Percentiles rank a stretch among this genome's conserved stretches.
Conservation (phyloP, 2,113 vertebrate genomes). For the Eublepharis macularius region DNA sequence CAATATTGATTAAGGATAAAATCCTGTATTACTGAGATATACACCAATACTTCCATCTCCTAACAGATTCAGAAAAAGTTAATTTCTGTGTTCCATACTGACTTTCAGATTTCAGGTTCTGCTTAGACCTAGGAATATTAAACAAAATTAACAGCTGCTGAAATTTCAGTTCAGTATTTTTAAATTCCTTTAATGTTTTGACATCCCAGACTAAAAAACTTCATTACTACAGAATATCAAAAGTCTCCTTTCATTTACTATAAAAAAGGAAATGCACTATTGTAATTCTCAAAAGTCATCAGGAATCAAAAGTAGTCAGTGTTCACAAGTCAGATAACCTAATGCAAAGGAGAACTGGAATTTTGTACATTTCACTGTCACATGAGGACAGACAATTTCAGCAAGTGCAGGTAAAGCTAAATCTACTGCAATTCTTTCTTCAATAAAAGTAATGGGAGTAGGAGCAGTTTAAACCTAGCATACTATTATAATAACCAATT, state of each 20-base stretch:
- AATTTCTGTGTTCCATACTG: slow-evolving; percentile 51
- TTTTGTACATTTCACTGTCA: not conserved
- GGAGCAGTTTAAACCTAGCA: too few relatives aligned
- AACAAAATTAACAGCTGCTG: slow-evolving; percentile 36
- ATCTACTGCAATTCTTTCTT: not conserved
- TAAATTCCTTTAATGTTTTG: not conserved
- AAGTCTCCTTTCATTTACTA: not conserved
- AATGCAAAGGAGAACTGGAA: not conserved
- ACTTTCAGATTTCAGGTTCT: slow-evolving; percentile 54
- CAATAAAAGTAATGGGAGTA: not conserved
- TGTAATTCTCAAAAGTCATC: not conserved
- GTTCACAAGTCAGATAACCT: not conserved
- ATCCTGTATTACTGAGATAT: slow-evolving; percentile 43
- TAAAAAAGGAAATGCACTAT: not conserved
- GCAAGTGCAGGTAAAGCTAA: not conserved
- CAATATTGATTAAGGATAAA: slow-evolving; percentile 50
- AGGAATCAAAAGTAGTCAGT: too few relatives aligned
- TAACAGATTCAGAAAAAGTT: slow-evolving; percentile 54
- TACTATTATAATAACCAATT: too few relatives aligned
- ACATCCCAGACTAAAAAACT: not conserved
- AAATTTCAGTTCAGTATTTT: slow-evolving; percentile 5
- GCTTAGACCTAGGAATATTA: not conserved
- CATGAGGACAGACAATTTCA: not conserved
- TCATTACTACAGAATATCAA: not conserved
- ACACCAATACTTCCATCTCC: slow-evolving; percentile 55